Evolutionary conservation across 2,113 vertebrate genomes (phyloP), one percentile per base, ranked within the genome.

Genomic region (Stegostoma tigrinum): DNA sequence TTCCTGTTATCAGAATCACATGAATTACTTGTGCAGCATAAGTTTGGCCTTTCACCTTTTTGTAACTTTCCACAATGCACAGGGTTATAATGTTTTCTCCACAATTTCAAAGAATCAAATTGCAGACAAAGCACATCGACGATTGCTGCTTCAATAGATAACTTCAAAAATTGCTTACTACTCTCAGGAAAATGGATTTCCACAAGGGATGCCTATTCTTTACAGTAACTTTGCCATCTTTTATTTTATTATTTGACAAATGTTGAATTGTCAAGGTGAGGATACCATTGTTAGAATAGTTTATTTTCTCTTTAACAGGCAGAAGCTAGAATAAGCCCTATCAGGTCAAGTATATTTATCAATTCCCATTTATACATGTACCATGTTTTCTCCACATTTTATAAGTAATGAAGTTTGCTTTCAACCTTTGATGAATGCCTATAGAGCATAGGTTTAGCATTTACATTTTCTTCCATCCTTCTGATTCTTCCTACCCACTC

Each of bases 1-100:
- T 95, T 95, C 94, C 94, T 95, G 94, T 52, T 52, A 95, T 27
- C 66, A 95, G 94, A 75, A 75, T 95, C 68, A 95, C 94, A 95
- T 48, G 52, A 72, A 95, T 68, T 8, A 48, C 94, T 48, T 48
- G 94, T 75, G 24, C 94, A 95, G 34, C 94, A 72, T 23, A 72
- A 95, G n/a, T 45, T 45, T 95, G 52, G 14, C 94, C 45, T 95
- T 95, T 95, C 94, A 95, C 68, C 94, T 75, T 95, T 70, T 24
- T 48, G 68, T 1, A 14, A 30, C 24, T 95, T 95, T 48, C 10
- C 68, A 94, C 68, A 95, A 38, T 93, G 61, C 34, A 93, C 6
- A 38, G 72, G 87, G 14, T 72, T 75, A 52, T 95, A 24, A 72
- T 75, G 68, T 72, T 95, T 95, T 45, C 91, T 94, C 66, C 64